Evolutionary conservation across 1,140 invertebrate genomes (phyloP).

Genomic region (Drosophila carrolli): DNA sequence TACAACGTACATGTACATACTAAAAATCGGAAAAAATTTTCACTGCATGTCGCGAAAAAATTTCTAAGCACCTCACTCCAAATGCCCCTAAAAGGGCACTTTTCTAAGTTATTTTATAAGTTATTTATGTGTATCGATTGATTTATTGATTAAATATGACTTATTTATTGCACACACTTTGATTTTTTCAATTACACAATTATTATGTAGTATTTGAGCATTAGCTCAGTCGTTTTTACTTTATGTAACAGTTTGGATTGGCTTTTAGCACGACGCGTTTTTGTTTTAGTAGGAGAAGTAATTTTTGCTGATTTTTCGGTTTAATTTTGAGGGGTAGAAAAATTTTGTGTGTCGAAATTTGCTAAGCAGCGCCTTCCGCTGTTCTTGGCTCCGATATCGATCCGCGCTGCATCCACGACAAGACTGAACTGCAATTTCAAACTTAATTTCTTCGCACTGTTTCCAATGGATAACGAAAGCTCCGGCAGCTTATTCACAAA

Average conservation of each 20-base stretch:
- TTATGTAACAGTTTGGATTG: conserved; percentile 19
- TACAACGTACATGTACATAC: conserved; percentile 84
- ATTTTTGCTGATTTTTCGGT: conserved; percentile 36
- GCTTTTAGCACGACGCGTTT: conserved; percentile 5
- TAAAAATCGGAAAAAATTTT: conserved; percentile 82
- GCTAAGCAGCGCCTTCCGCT: conserved; percentile 54
- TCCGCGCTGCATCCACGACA: conserved; percentile 84
- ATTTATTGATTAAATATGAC: conserved; percentile 55
- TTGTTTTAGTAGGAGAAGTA: conserved; percentile 17
- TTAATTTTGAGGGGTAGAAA: conserved; percentile 51
- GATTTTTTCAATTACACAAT: conserved; percentile 73
- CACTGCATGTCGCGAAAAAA: conserved; percentile 73
- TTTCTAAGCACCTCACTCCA: conserved; percentile 29
- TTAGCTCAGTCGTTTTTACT: conserved; percentile 8
- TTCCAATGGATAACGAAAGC: conserved; percentile 83
- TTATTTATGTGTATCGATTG: conserved; percentile 45
- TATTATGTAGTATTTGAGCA: conserved; percentile 5
- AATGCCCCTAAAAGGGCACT: conserved; percentile 2
- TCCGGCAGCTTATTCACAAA: conserved; percentile 60
- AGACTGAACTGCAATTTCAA: conserved; percentile 84
- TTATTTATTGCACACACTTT: conserved; percentile 20
- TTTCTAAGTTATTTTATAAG: conserved; percentile 19
- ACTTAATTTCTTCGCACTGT: conserved; percentile 74
- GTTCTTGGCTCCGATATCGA: conserved; percentile 76
- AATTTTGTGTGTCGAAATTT: conserved; percentile 72